Conservation (phyloP, 2,113 vertebrate species). For the Alectura lathami region DNA sequence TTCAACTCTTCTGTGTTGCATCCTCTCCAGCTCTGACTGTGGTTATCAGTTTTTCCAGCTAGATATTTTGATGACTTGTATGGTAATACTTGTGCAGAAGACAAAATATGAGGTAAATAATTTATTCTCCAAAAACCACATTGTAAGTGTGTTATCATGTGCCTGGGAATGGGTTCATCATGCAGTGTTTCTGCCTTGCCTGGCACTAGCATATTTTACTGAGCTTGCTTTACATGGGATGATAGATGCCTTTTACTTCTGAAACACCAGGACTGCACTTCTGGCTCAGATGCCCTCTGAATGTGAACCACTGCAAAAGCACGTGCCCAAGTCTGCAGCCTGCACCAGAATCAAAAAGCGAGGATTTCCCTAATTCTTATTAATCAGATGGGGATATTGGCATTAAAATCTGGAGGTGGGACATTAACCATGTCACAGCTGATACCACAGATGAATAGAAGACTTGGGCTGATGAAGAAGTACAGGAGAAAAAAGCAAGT, state of each 20-base stretch:
- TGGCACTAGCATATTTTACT: neutral
- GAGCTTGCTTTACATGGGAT: neutral
- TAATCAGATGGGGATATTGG: neutral
- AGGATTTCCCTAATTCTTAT: neutral
- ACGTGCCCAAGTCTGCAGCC: neutral
- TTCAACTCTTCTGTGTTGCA: neutral
- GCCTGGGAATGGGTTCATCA: neutral
- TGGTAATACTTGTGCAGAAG: neutral
- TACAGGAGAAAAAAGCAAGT: neutral
- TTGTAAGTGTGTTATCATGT: neutral
- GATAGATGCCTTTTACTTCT: neutral
- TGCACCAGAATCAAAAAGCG: neutral
- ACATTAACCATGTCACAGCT: neutral
- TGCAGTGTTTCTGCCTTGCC: neutral
- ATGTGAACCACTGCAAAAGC: neutral
- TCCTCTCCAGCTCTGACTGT: neutral
- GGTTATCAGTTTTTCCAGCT: neutral
- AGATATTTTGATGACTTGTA: neutral
- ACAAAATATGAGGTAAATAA: neutral
- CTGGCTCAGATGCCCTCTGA: neutral
- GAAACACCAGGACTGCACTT: neutral
- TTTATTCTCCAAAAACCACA: neutral
- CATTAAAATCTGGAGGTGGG: neutral
- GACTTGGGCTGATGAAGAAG: neutral
- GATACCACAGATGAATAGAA: neutral